phyloP scores from a whole-genome alignment of 1,140 invertebrate genomes.

The Anoplolepis gracilipes region DNA sequence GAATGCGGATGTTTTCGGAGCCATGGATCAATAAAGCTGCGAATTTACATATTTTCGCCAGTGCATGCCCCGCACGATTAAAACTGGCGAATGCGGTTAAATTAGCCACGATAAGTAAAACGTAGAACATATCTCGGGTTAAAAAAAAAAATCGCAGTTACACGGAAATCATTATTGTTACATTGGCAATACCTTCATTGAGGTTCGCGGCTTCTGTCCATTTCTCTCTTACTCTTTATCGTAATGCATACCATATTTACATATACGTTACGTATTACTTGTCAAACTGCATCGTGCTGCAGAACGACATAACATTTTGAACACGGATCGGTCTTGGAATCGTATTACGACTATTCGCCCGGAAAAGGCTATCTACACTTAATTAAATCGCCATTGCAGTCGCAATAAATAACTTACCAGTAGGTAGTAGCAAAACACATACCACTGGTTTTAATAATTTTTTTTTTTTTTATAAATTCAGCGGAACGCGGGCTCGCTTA shows the following conservation, averaged over 20 bases:
- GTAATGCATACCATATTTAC: conserved; percentile 13
- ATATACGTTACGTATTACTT: conserved; percentile 4
- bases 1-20: conserved; percentile 1
- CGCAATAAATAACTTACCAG: conserved; percentile 45
- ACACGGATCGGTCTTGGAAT: neutral
- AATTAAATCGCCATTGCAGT: conserved; percentile 41
- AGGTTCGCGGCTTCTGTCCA: neutral
- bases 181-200: neutral
- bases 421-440: conserved; percentile 4
- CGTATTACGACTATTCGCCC: neutral
- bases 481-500: neutral
- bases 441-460: conserved; percentile 41
- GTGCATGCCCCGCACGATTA: neutral
- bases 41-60: neutral
- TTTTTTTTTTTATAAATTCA: conserved; percentile 5
- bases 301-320: neutral
- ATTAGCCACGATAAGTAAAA: neutral
- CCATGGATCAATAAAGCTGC: conserved; percentile 8
- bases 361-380: conserved; percentile 20
- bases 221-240: conserved; percentile 12
- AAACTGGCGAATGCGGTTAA: conserved; percentile 13
- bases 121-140: conserved; percentile 23
- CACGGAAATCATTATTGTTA: conserved; percentile 19
- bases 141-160: conserved; percentile 31
- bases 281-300: neutral